phyloP scores from a whole-genome alignment of 1,140 invertebrate genomes.

The Diploscapter pachys region DNA sequence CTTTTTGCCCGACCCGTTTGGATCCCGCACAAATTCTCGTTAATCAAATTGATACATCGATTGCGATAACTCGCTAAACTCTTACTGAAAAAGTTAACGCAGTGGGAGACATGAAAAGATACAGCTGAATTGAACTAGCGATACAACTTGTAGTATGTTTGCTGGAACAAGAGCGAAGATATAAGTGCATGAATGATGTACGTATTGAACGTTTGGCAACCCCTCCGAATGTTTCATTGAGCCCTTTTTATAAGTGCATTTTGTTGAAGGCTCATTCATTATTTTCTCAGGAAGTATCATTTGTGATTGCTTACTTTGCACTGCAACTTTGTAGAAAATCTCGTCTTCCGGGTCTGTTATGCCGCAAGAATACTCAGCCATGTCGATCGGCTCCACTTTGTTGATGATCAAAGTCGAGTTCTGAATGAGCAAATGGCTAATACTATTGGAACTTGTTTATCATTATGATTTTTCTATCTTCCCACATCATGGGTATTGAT shows the following conservation, averaged over 20 bases:
- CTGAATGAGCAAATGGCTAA: background rate
- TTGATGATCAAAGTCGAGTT: constrained; percentile 19
- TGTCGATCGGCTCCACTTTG: constrained; percentile 24
- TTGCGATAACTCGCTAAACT: too few species aligned
- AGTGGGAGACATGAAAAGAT: too few species aligned
- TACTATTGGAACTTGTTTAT: background rate
- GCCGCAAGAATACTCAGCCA: constrained; percentile 17
- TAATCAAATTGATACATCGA: too few species aligned
- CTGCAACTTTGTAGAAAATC: constrained; percentile 16
- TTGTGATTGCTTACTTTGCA: constrained; percentile 15
- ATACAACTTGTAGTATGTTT: too few species aligned
- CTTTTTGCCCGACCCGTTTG: too few species aligned
- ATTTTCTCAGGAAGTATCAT: background rate
- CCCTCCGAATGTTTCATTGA: background rate
- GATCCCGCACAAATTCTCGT: too few species aligned
- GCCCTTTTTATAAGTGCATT: constrained; percentile 6
- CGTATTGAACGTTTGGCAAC: constrained; percentile 1
- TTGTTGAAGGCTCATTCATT: background rate
- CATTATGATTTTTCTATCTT: background rate
- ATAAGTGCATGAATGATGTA: constrained; percentile 7
- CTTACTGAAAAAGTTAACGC: too few species aligned
- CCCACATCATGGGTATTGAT: background rate
- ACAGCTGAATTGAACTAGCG: too few species aligned
- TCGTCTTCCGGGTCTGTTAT: constrained; percentile 21
- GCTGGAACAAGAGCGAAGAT: constrained; percentile 16